Base-by-base conservation (phyloP, 2,797 vertebrate species). In the Melanotaenia pygmaea region DNA sequence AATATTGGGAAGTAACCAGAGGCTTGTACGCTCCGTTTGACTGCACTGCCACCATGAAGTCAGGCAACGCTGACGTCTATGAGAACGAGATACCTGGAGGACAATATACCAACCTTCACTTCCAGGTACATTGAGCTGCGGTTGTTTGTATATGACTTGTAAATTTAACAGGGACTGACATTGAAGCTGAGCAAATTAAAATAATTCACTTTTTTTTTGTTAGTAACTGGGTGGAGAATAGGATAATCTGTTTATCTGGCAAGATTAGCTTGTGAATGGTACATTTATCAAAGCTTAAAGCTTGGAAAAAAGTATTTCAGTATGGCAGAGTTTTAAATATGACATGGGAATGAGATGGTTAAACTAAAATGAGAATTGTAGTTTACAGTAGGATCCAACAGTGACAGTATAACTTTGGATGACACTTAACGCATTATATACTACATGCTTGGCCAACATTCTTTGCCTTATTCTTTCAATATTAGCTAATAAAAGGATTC, bases 1-100 rank as follows among this genome's bases (percentile, higher is more conserved):
- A 99, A 80, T 99, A 98, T 86, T 99, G 98, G 98, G 98, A 99
- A 86, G 96, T 95, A 34, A 91, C 98, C 8, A 94, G 97, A 54
- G 97, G 95, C 0, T 94, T 98, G 53, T 99, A 99, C 1, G 94
- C 98, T 2, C 94, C 97, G 0, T 99, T 99, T 32, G 98, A 99
- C 95, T 99, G 98, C 94, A 99, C 98, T 0, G 97, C 98, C 89
- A 99, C 98, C 91, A 99, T 99, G 97, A 99, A 98, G 76, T 97
- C 97, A 0, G 98, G 98, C 67, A 99, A 99, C 56, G 95, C 97
- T 0, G 98, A 99, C 0, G 97, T 99, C 24, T 99, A 98, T 2
- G 97, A 99, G 94, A 99, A 98, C 16, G 98, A 99, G 94, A 99
- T 99, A 83, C 98, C 98, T 0, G 98, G 98, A 0, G 98, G 98